phyloP scores from a whole-genome alignment of 1,140 invertebrate genomes.

The Conopomorpha cramerella region DNA sequence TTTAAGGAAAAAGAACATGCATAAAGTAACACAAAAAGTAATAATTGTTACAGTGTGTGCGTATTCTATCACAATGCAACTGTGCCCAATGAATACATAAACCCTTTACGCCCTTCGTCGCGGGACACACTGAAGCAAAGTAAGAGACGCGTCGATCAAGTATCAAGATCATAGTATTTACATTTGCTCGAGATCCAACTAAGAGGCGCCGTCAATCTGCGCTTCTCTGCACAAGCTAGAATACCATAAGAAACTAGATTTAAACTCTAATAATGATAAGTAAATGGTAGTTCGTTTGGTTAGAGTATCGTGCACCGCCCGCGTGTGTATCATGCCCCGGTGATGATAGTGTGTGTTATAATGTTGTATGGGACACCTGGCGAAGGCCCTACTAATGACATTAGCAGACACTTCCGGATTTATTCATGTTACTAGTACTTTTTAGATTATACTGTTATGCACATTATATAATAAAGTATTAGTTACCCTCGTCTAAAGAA shows the following conservation, averaged over 20 bases:
- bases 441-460: too few species aligned
- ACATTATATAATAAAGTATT: too few species aligned
- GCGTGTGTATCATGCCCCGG: too few species aligned
- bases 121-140: conserved; percentile 59
- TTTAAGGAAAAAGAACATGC: conserved; percentile 15
- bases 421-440: too few species aligned
- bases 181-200: conserved; percentile 31
- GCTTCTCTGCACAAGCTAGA: conserved; percentile 28
- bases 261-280: too few species aligned
- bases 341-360: too few species aligned
- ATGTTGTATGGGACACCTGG: too few species aligned
- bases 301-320: too few species aligned
- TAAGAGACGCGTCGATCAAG: conserved; percentile 19
- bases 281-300: too few species aligned
- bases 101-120: conserved; percentile 29
- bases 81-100: conserved; percentile 51
- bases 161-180: conserved; percentile 21
- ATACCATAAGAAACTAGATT: conserved; percentile 14
- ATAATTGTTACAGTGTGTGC: conserved; percentile 28
- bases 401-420: too few species aligned
- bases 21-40: conserved; percentile 18
- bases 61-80: conserved; percentile 55
- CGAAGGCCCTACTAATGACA: too few species aligned
- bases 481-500: too few species aligned
- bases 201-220: conserved; percentile 35